phyloP scores from a whole-genome alignment of 1,140 invertebrate genomes.

The Apis dorsata region DNA sequence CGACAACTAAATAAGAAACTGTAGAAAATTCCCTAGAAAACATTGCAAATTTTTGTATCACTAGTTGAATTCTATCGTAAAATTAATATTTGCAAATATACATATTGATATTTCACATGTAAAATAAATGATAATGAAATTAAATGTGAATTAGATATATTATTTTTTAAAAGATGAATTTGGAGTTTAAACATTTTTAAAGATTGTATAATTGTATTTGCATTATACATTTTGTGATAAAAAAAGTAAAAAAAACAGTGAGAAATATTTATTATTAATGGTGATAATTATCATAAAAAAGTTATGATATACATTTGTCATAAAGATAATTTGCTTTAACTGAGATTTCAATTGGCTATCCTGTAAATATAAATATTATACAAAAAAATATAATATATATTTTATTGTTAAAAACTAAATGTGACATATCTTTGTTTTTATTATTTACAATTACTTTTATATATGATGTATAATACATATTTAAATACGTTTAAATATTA shows the following conservation, averaged over 20 bases:
- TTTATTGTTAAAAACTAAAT: neutral
- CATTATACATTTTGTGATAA: neutral
- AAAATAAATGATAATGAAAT: neutral
- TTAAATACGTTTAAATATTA: neutral
- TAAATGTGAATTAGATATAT: neutral
- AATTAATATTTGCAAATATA: neutral
- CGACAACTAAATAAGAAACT: slow-evolving; percentile 13
- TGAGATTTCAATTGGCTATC: neutral
- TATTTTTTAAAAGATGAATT: neutral
- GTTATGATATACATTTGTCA: no score
- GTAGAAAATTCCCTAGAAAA: slow-evolving; percentile 41
- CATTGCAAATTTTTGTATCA: neutral
- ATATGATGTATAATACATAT: neutral
- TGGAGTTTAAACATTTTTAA: neutral
- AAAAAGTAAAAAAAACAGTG: neutral
- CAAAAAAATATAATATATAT: neutral
- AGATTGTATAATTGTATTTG: neutral
- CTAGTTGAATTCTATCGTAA: neutral
- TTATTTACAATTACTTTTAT: neutral
- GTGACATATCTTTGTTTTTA: neutral
- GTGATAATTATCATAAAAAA: neutral
- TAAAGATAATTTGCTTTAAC: neutral
- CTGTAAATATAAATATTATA: neutral
- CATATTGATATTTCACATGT: neutral
- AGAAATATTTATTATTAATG: neutral